Conservation (phyloP, 1,140 invertebrate species). For the Rhyzopertha dominica region DNA sequence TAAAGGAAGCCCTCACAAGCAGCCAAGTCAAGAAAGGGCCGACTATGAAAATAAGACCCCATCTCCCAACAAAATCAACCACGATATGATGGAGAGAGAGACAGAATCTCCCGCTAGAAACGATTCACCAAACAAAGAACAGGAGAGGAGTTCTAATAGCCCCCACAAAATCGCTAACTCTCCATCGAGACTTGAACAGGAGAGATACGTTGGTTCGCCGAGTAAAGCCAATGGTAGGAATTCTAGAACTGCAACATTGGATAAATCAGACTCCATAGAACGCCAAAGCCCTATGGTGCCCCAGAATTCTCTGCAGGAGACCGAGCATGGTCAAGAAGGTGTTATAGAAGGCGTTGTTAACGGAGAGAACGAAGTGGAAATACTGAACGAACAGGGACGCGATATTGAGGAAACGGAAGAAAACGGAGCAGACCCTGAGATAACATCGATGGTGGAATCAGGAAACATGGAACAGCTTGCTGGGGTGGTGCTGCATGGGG, state of each 20-base stretch:
- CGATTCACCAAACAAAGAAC: no score
- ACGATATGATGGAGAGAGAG: no score
- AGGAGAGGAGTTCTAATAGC: no score
- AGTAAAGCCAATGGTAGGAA: constrained; percentile 32
- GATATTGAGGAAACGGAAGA: constrained; percentile 40
- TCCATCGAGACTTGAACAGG: no score
- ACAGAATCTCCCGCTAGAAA: no score
- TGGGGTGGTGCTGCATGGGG: constrained; percentile 79
- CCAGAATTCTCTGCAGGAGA: no score
- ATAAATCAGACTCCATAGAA: constrained; percentile 35
- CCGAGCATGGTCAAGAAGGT: constrained; percentile 45
- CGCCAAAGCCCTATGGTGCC: no score
- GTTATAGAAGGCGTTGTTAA: constrained; percentile 60
- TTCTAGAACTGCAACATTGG: constrained; percentile 42
- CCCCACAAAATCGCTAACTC: no score
- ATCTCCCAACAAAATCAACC: no score
- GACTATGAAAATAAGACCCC: no score
- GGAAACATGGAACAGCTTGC: constrained; percentile 87
- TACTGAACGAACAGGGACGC: constrained; percentile 52
- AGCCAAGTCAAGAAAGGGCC: no score
- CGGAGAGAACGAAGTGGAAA: constrained; percentile 58
- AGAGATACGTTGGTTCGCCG: constrained; percentile 45
- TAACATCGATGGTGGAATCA: constrained; percentile 59
- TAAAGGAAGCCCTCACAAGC: no score
- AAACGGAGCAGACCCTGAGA: constrained; percentile 49